Base-by-base conservation (phyloP, 1,140 invertebrate genomes). In the Neodiprion fabricii region DNA sequence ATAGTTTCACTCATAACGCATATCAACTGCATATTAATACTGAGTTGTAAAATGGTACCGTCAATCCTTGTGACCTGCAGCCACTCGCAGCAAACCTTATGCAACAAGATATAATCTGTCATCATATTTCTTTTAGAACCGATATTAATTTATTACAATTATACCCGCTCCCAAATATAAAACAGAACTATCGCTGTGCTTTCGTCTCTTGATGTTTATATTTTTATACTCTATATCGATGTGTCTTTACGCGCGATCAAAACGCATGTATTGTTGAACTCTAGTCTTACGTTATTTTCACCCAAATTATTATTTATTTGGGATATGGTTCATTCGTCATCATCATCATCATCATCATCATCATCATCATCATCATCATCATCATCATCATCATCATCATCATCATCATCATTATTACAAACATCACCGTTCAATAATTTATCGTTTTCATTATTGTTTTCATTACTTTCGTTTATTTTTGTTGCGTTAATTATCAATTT, bases 261-360 rank as follows among this genome's bases (percentile, higher is more conserved):
- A 61, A 81, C 82, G 83, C 83, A 85, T 84, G 85, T 87, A 86
- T 87, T 86, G 82, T 85, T 86, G 81, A 87, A 86, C 80, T 87
- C 85, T 88, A 88, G 86, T 88, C 86, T 86, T 86, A 84, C 72
- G 79, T 86, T 88, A 87, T 82, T 80, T 74, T 80, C 78, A 69
- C 76, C 74, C 75, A 84, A 80, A 69, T 40, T 40, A 40, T 40
- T 40, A 40, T 71, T 65, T 14, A 61, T 80, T 82, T 80, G 70
- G 79, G 79, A 40, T 70, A 79, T 40, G 28, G 28, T 40, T 40
- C 2, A 40, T 2, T 79, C 80, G 78, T 75, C 65, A 76, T 79
- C 74, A 73, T 21, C 48, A 17, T 17, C 1, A 40, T 48, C 47
- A n/a, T n/a, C n/a, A n/a, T n/a, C n/a, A n/a, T n/a, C n/a, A 40